Conservation (phyloP, 2,113 vertebrate species). For the Nothocercus julius region DNA sequence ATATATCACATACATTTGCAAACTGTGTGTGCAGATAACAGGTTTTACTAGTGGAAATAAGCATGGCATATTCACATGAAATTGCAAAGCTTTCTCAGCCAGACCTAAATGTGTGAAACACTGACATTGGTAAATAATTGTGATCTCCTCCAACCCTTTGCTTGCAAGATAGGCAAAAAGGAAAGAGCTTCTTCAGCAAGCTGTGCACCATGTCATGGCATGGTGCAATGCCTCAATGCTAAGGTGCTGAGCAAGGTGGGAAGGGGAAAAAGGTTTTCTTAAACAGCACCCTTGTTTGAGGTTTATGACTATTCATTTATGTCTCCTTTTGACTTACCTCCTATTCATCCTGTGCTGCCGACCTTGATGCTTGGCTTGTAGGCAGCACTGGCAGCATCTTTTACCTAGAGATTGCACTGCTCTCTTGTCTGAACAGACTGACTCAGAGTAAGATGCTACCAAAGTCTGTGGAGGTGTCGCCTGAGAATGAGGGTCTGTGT, state of each 20-base stretch:
- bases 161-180: neutral
- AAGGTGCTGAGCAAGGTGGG: neutral
- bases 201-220: neutral
- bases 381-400: neutral
- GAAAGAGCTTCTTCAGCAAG: neutral
- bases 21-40: neutral
- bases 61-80: neutral
- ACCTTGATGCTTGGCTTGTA: neutral
- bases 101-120: neutral
- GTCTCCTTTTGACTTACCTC: neutral
- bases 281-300: neutral
- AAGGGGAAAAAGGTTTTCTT: neutral
- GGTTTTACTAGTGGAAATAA: neutral
- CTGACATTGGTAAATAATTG: neutral
- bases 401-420: neutral
- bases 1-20: neutral
- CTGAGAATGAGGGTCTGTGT: neutral
- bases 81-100: neutral
- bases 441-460: neutral
- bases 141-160: neutral
- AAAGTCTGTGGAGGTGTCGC: neutral
- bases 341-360: neutral
- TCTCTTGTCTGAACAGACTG: neutral
- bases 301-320: neutral
- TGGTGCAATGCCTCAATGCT: neutral